Base-by-base conservation (phyloP, 2,113 vertebrate genomes). In the Phalacrocorax aristotelis region DNA sequence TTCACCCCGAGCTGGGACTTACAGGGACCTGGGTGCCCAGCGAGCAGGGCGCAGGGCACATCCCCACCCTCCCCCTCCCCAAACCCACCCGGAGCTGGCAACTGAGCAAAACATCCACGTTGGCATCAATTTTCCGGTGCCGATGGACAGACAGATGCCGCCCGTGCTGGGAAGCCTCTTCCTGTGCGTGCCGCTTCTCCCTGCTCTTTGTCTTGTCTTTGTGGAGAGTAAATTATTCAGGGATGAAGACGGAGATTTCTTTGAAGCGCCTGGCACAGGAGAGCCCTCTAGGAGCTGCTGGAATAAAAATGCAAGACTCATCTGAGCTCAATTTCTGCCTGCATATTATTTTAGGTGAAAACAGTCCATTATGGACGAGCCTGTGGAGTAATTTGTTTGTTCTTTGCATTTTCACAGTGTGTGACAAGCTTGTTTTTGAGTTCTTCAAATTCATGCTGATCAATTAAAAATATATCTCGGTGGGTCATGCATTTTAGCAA, bases 21-120 rank as follows among this genome's bases (percentile, higher is more conserved):
- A 10, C 9, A 11, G 13, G 69, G 71, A 49, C 4, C 9, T 30
- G 42, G n/a, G 13, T 62, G 29, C 19, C 9, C 26, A 17, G 21
- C 0, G 6, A n/a, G 13, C 10, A 15, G 55, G 26, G 18, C 5
- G 3, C 1, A 3, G 65, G 48, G 10, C 44, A 7, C 54, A 2
- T 15, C 23, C 87, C 57, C 44, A 15, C 34, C 20, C 7, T 40
- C 44, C 21, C 32, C 1, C 36, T 32, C 48, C 79, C 34, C 29
- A 25, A 10, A 40, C 30, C 25, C 17, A 0, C 4, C 54, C 36
- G 1, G n/a, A 29, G 22, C 18, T 0, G 3, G 19, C 8, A n/a
- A 5, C 23, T 1, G 61, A 46, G 30, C 10, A 4, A 26, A 16
- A 69, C 6, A 0, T 5, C 0, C 15, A 1, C 8, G 0, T 5